These are phyloP conservation scores for Paracanthobrama guichenoti DNA, from an alignment of 2,113 vertebrate genomes.

Conservation along the genomic window DNA sequence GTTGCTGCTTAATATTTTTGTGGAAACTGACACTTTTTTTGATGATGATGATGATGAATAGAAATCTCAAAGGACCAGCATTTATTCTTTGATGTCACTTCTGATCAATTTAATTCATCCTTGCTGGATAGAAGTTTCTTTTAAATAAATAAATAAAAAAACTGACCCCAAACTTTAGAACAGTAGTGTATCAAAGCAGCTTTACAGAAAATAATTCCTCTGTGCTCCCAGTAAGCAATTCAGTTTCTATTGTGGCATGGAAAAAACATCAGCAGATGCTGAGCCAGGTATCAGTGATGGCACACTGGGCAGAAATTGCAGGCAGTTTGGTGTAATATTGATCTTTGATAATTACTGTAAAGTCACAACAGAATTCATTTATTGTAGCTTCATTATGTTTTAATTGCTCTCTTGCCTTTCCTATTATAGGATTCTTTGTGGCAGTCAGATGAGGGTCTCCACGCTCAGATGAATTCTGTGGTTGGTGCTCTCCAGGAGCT, in stretches of 20 bases:
- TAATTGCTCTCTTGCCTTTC: conserved; percentile 38
- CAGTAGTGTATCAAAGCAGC: neutral
- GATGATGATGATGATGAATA: neutral
- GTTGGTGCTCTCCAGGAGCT: conserved; percentile 79
- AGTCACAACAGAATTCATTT: neutral
- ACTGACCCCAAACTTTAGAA: neutral
- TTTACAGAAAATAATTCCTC: neutral
- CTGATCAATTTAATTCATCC: neutral
- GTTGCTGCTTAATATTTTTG: neutral
- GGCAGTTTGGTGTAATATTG: conserved; percentile 11
- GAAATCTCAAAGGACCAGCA: neutral
- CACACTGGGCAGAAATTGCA: conserved; percentile 15
- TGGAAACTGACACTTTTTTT: neutral
- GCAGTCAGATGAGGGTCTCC: conserved; percentile 75
- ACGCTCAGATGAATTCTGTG: conserved; percentile 82
- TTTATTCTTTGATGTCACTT: neutral
- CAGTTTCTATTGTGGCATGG: neutral
- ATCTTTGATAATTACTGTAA: conserved; percentile 34
- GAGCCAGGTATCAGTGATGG: neutral
- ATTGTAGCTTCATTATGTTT: neutral
- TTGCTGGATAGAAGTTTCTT: neutral
- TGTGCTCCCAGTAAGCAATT: neutral
- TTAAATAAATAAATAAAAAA: no score
- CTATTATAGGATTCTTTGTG: conserved; percentile 78
- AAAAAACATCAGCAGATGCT: conserved; percentile 9